Percentiles rank a stretch among this genome's conserved stretches.
These are phyloP conservation scores for Tretioscincus oriximinensis DNA, from an alignment of 2,113 vertebrate species.

Conservation along the genomic window DNA sequence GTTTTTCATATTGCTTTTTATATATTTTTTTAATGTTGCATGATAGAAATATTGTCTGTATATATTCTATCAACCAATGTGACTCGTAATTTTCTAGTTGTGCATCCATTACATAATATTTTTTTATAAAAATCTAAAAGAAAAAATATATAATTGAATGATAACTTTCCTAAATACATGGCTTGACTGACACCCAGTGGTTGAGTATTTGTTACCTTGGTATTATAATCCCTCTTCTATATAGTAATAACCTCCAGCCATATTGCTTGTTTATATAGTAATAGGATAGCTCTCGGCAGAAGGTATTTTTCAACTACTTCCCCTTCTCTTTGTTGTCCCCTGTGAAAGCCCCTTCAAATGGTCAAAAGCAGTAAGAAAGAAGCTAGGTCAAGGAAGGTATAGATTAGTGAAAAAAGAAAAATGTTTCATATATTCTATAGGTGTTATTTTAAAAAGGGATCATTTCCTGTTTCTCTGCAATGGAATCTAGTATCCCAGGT, in stretches of 20 bases:
- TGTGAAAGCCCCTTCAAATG: no score
- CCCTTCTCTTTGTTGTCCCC: no score
- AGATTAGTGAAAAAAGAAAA: background rate
- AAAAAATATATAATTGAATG: background rate
- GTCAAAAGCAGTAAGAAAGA: no score
- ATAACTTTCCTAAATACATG: background rate
- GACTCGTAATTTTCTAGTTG: no score
- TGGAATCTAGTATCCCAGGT: no score
- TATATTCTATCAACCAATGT: no score
- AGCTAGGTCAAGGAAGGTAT: no score
- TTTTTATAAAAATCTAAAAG: background rate
- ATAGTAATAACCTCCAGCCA: background rate
- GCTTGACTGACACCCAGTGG: background rate
- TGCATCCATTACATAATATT: background rate
- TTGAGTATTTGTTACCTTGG: background rate
- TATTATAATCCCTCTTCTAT: background rate
- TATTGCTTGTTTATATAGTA: background rate
- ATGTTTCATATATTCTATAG: background rate
- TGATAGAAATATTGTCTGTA: no score
- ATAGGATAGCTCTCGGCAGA: background rate
- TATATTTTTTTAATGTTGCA: background rate
- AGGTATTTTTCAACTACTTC: background rate
- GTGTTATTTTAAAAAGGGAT: background rate
- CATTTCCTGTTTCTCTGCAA: background rate
- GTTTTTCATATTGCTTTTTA: background rate